Conservation (phyloP, 2,113 vertebrate genomes). For the Paradoxurus hermaphroditus region DNA sequence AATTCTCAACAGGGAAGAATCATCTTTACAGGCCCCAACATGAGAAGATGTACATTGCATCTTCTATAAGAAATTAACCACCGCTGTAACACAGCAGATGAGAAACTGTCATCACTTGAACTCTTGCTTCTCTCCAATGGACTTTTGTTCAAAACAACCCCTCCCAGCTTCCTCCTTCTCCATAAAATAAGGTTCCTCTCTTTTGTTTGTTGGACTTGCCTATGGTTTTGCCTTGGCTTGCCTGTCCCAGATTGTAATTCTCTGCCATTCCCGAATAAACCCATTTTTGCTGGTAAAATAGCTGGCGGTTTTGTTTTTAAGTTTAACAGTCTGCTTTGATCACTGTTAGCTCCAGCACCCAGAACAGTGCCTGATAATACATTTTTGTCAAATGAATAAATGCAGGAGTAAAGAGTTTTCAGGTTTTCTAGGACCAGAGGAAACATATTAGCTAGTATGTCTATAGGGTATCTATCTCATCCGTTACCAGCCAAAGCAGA, state of each 20-base stretch:
- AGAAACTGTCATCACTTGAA: background rate
- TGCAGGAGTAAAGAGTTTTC: background rate
- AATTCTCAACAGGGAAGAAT: background rate
- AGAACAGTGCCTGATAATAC: background rate
- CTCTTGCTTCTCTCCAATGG: background rate
- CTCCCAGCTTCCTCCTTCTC: background rate
- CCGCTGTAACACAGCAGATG: background rate
- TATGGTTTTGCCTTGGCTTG: background rate
- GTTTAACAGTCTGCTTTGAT: background rate
- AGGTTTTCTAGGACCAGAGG: background rate
- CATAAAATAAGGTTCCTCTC: background rate
- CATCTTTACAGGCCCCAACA: background rate
- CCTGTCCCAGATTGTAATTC: background rate
- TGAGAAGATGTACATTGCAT: background rate
- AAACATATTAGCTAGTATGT: background rate
- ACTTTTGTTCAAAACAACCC: background rate
- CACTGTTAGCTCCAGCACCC: background rate
- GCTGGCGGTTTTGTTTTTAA: background rate
- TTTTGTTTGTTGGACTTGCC: background rate
- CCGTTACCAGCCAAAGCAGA: background rate
- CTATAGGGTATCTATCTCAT: background rate
- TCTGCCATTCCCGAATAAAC: background rate
- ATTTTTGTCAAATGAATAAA: constrained; percentile 20
- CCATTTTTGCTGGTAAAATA: background rate
- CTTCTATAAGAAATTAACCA: background rate